phyloP scores from a whole-genome alignment of 1,140 invertebrate species.

The Delia radicum region DNA sequence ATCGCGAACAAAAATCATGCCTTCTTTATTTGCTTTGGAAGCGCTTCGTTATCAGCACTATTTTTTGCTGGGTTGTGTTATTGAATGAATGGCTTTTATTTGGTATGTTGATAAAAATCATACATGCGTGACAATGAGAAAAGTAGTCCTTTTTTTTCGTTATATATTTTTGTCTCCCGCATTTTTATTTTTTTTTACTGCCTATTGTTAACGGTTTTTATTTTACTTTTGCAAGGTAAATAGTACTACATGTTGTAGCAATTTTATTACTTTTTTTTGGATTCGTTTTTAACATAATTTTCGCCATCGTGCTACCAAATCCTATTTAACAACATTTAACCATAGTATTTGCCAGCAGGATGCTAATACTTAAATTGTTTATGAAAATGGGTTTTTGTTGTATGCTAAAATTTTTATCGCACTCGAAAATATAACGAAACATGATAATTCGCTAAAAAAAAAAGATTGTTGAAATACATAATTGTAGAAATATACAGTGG shows the following conservation, averaged over 20 bases:
- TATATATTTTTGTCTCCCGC: background rate
- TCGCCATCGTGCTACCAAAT: background rate
- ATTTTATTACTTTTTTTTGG: background rate
- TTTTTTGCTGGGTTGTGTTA: background rate
- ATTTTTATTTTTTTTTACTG: conserved; percentile 6
- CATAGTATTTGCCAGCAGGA: background rate
- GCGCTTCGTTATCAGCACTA: no score
- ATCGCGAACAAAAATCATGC: no score
- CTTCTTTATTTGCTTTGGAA: no score
- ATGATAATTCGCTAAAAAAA: background rate
- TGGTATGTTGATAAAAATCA: background rate
- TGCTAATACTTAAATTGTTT: background rate
- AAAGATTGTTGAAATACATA: background rate
- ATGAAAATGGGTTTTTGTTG: conserved; percentile 6
- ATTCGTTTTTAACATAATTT: background rate
- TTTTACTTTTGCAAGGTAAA: background rate
- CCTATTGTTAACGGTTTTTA: background rate
- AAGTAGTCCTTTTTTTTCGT: background rate
- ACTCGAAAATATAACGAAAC: background rate
- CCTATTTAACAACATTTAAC: background rate
- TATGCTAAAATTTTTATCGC: conserved; percentile 13
- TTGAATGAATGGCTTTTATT: background rate
- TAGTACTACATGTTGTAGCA: conserved; percentile 10
- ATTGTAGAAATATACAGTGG: background rate
- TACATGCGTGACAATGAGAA: background rate